phyloP scores from a whole-genome alignment of 2,888 invertebrate genomes.

The Bembecia ichneumoniformis region DNA sequence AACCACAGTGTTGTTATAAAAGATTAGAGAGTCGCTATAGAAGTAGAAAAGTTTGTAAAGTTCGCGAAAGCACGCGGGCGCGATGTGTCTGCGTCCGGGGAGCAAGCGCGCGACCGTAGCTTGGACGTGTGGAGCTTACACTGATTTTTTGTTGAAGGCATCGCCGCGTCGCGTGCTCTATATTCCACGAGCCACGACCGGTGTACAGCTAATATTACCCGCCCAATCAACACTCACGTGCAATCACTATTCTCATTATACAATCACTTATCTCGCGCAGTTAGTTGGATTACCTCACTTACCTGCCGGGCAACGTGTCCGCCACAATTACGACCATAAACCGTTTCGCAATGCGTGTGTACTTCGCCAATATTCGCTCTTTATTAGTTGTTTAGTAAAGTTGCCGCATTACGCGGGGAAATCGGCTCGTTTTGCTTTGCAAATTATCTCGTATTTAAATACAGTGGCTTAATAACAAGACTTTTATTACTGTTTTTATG shows the following conservation, averaged over 20 bases:
- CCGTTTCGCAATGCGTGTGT: constrained; percentile 34
- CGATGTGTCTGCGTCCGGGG: constrained; percentile 17
- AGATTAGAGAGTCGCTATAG: not conserved
- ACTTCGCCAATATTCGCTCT: constrained; percentile 34
- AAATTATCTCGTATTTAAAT: constrained; percentile 13
- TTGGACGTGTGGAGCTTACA: constrained; percentile 61
- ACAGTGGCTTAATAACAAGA: constrained; percentile 10
- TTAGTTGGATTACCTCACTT: constrained; percentile 46
- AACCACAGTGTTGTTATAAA: constrained; percentile 14
- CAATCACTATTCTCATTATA: constrained; percentile 28
- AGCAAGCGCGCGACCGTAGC: constrained; percentile 55
- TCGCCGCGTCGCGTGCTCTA: constrained; percentile 62
- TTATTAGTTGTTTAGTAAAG: constrained; percentile 21
- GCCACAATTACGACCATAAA: constrained; percentile 48
- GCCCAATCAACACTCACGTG: constrained; percentile 19
- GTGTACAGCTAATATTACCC: constrained; percentile 32
- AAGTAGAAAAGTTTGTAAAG: constrained; percentile 12
- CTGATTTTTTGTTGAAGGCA: constrained; percentile 71
- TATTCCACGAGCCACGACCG: constrained; percentile 62
- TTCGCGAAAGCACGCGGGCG: constrained; percentile 17
- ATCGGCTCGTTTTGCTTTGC: constrained; percentile 9
- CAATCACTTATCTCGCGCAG: constrained; percentile 31
- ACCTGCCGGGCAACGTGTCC: constrained; percentile 44
- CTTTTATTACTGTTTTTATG: constrained; percentile 10
- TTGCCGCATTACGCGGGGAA: constrained; percentile 2